Evolutionary conservation across 1,140 invertebrate species (phyloP), one percentile per base, ranked within the genome.

Genomic region (Drosophila quadrilineata): DNA sequence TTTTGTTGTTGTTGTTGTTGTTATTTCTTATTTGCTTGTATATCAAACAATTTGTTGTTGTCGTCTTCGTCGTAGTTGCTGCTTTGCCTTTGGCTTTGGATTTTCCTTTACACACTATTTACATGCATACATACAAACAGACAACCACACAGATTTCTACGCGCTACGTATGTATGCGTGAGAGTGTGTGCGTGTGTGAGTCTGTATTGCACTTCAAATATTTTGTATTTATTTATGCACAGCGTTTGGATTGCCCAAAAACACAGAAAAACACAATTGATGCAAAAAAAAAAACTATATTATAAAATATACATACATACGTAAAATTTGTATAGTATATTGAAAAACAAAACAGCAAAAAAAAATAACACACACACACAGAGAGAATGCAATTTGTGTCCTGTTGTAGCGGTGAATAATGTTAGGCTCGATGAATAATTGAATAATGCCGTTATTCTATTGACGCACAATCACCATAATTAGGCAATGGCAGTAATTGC

Each of bases 11-110:
- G n/a, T n/a, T n/a, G n/a, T n/a, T n/a, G n/a, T n/a, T n/a, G n/a
- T 58, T 40, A 63, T 84, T 84, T 68, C 40, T 62, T 62, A 48
- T 62, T 62, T 60, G 33, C 58, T 63, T 68, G 24, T 68, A 62
- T 43, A 62, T 62, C 29, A 66, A 66, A 53, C 14, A 45, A 40
- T 54, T 48, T 62, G 68, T 52, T 53, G 41, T 38, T 52, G 53
- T 33, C 33, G 53, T n/a, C n/a, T 54, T 48, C 58, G 68, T 52
- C 46, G 41, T 38, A 46, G 53, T 33, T 26, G 53, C 9, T 48
- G 45, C 45, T 63, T 50, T 58, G 43, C 48, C 46, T 35, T 33
- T 49, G 10, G 17, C 19, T 28, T 65, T 59, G 22, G 9, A n/a
- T 53, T 66, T 60, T 60, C 40, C 40, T 53, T 52, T 38, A 46